Evolutionary conservation across 53 echinoderm and acorn worm genomes (phyloP), one percentile per base, ranked within the genome.

Genomic region (Holothuria leucospilota): DNA sequence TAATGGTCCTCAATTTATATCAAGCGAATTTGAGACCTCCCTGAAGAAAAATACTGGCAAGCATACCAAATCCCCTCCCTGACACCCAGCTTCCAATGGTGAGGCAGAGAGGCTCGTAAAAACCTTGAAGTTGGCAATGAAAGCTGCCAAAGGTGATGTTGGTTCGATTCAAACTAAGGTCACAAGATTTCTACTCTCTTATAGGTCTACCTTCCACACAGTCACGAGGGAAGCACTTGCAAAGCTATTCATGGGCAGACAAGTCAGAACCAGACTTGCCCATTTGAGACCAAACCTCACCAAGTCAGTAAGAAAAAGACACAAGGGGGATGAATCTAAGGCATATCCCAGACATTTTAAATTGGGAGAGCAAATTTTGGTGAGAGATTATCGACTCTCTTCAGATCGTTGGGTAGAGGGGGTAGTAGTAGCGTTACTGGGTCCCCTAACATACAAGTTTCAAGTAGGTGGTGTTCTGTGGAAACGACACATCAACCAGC

Each of bases 91-190:
- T 16, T 28, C 81, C 21, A 81, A 78, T 59, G 81, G 81, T 59
- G 71, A 51, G 15, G 72, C 86, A 14, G 73, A 85, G 14, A 53
- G 86, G 20, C 72, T 70, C 27, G 86, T 85, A 20, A 70, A 85
- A 13, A 38, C 73, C 2, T 71, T 85, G 11, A 85, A 85, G 38
- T 28, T 8, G 5, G 62, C 8, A 38, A 23, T 81, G 20, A 85
- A 71, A 70, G 59, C 85, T 12, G 26, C 34, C 9, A 59, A 70
- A 46, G 21, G 34, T 84, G 84, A 84, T 5, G 21, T 38, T 39
- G 65, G 84, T 66, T 65, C 84, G 12, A 84, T 84, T 66, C 65
- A 64, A 66, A 84, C 84, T 4, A 66, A 39, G 51, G 40, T 84
- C 0, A 49, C n/a, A 26, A 84, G 68, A 20, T 84, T n/a, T n/a